Evolutionary conservation across 1,140 invertebrate genomes (phyloP), one percentile per base, ranked within the genome.

Genomic region (Diorhabda elongata): DNA sequence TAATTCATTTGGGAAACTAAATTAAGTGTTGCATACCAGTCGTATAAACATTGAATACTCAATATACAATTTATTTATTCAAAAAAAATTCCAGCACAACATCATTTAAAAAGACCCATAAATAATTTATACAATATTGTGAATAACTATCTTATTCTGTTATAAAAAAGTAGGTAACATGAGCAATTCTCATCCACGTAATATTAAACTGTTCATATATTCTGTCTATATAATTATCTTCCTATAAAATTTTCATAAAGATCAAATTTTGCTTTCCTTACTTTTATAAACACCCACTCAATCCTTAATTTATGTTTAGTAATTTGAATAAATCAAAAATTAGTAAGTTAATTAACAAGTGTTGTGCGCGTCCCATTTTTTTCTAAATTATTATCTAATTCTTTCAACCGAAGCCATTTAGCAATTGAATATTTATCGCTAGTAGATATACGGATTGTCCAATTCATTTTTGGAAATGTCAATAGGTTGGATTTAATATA

Each of bases 261-360:
- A 7, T 61, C 59, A 42, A 5, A 42, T 61, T 61, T 8, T 43
- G 8, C 59, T 41, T 42, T 61, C 11, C 59, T 41, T 61, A 41
- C 59, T 59, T 58, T 67, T 68, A 61, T 59, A 43, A n/a, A 66
- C 69, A 66, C 69, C 64, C 44, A 70, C 69, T 11, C 8, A 58
- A 42, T 43, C n/a, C 42, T 11, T 62, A 70, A 70, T 70, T 67
- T 70, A 70, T 66, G 11, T 11, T 60, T 70, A 57, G 47, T 41
- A 57, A 59, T 66, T 70, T 66, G 59, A 61, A 70, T 70, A 70
- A 66, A 70, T 70, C 69, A 70, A 70, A 67, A 70, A 57, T 67
- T 66, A 45, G 58, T 65, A 44, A 70, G 47, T 70, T 65, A 67
- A 66, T 61, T 70, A 66, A 66, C 69, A 60, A 42, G 69, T 70